Base-by-base conservation (phyloP, 1,140 invertebrate genomes). In the Eueides isabella region DNA sequence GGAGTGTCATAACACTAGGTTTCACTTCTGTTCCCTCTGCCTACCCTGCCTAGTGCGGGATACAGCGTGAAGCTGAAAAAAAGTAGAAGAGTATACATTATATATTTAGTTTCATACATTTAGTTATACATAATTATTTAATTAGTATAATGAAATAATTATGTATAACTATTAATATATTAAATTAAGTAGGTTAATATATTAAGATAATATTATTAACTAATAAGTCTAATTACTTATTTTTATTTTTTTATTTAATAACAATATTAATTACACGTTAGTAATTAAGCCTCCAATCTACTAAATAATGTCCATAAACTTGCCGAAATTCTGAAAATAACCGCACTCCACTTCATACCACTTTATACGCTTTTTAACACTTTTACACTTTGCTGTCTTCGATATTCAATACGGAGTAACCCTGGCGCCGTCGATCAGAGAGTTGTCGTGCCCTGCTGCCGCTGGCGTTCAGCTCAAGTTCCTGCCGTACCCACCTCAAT, bases 111-210 rank as follows among this genome's bases (percentile, higher is more conserved):
- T 63, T 28, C 61, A 63, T 63, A 28, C 61, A 63, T 29, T 63
- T 63, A 63, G 61, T 63, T 63, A 63, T 63, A 63, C 61, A 63
- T 63, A 63, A 28, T 63, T 63, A 63, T 28, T 63, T 63, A 63
- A 28, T 28, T 26, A 6, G 28, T 63, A 63, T 63, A 28, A 2
- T 63, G 7, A 63, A 23, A 63, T 28, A 63, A 63, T 63, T n/a
- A n/a, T n/a, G n/a, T n/a, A n/a, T n/a, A n/a, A n/a, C n/a, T n/a
- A n/a, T n/a, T n/a, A n/a, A n/a, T n/a, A n/a, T n/a, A n/a, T n/a
- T n/a, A n/a, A n/a, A n/a, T n/a, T n/a, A n/a, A n/a, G n/a, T n/a
- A n/a, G n/a, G n/a, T n/a, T n/a, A n/a, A n/a, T n/a, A n/a, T n/a
- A n/a, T n/a, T n/a, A n/a, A 61, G 48, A 61, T 7, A 61, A 61